These are phyloP conservation scores for Helleia helle DNA, from an alignment of 2,888 invertebrate species.

Conservation along the genomic window DNA sequence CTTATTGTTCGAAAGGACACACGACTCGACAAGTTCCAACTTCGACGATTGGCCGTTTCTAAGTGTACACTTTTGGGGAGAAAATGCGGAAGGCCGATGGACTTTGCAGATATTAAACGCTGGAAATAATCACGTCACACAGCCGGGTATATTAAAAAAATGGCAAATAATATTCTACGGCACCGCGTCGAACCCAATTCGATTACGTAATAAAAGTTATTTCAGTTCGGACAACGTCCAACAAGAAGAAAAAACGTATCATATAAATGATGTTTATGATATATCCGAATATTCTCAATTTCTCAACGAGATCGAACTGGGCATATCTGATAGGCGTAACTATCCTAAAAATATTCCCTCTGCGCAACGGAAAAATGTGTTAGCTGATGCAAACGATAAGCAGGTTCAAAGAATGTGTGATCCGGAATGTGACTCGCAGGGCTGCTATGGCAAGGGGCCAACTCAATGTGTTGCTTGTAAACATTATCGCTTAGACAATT, in stretches of 20 bases:
- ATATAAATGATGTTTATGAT: slow-evolving; percentile 77
- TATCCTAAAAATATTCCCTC: slow-evolving; percentile 80
- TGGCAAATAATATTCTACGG: slow-evolving; percentile 98
- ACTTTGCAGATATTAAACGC: slow-evolving; percentile 84
- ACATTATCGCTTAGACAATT: slow-evolving; percentile 87
- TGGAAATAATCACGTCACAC: slow-evolving; percentile 86
- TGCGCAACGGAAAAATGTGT: slow-evolving; percentile 73
- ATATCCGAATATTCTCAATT: slow-evolving; percentile 74
- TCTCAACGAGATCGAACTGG: slow-evolving; percentile 63
- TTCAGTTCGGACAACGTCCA: slow-evolving; percentile 60
- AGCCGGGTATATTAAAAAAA: slow-evolving; percentile 90
- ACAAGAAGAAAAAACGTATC: slow-evolving; percentile 68
- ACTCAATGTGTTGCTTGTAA: slow-evolving; percentile 89
- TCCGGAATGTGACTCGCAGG: slow-evolving; percentile 83
- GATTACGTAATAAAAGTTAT: slow-evolving; percentile 76
- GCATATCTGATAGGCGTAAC: slow-evolving; percentile 75
- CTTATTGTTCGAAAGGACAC: slow-evolving; percentile 92
- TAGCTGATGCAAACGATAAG: slow-evolving; percentile 76
- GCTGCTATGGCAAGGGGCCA: slow-evolving; percentile 89
- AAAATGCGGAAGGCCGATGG: slow-evolving; percentile 91
- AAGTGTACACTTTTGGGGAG: slow-evolving; percentile 99
- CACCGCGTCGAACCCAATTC: slow-evolving; percentile 88
- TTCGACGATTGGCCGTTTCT: slow-evolving; percentile 99
- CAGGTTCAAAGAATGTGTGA: slow-evolving; percentile 82
- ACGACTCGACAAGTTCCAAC: slow-evolving; percentile 92